Conservation (phyloP, 1,140 invertebrate genomes). For the Atta cephalotes region DNA sequence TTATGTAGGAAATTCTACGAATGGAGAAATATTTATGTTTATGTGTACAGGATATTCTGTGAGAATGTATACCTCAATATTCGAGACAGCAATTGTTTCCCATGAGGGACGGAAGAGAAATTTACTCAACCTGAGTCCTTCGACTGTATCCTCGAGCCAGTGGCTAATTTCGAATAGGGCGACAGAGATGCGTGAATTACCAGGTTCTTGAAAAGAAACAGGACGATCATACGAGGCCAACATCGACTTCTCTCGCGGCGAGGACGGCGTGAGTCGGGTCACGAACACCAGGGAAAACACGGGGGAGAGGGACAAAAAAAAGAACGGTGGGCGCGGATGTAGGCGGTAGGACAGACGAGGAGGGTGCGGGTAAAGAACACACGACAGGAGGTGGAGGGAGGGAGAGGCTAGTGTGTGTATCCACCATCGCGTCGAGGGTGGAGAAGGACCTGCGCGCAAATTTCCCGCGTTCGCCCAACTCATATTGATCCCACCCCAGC, state of each 20-base stretch:
- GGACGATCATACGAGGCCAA: conserved; percentile 38
- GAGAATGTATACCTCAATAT: neutral
- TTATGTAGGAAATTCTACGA: neutral
- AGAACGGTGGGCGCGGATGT: conserved; percentile 32
- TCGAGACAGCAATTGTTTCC: conserved; percentile 15
- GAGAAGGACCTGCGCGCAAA: conserved; percentile 86
- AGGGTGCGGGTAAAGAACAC: conserved; percentile 4
- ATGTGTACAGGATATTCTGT: neutral
- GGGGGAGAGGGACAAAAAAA: neutral
- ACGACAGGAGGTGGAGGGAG: conserved; percentile 1
- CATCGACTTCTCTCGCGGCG: conserved; percentile 50
- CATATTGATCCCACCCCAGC: conserved; percentile 86
- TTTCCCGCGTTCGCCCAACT: conserved; percentile 86
- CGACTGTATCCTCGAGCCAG: neutral
- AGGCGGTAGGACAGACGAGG: neutral
- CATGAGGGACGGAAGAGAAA: neutral
- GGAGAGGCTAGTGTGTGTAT: conserved; percentile 47
- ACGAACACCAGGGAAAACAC: conserved; percentile 36
- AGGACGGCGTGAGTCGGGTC: conserved; percentile 39
- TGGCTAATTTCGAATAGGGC: conserved; percentile 29
- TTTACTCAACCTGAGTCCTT: conserved; percentile 29
- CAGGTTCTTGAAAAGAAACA: conserved; percentile 49
- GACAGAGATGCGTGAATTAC: conserved; percentile 53
- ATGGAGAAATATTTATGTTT: neutral
- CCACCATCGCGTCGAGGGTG: conserved; percentile 67